Conservation (phyloP, 1,140 invertebrate genomes). For the Drosophila subobscura region DNA sequence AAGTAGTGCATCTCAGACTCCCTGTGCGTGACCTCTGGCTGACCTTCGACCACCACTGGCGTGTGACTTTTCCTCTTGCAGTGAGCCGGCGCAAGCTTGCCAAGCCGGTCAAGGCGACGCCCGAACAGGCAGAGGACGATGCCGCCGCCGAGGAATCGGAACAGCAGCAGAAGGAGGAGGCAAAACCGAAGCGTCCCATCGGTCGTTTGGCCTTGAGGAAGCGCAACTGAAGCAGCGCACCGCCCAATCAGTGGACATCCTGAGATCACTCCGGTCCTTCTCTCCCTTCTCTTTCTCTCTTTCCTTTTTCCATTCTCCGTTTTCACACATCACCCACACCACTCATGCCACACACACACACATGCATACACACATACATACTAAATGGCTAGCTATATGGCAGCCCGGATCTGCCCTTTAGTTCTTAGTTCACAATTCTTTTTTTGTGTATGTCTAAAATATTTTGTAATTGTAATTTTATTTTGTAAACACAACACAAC, state of each 20-base stretch:
- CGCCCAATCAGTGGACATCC: background rate
- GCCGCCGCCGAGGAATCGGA: constrained; percentile 75
- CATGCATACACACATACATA: constrained; percentile 9
- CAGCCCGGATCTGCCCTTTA: constrained; percentile 72
- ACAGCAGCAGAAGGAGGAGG: constrained; percentile 75
- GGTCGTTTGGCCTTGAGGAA: constrained; percentile 73
- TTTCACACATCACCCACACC: background rate
- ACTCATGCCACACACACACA: background rate
- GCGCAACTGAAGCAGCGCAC: constrained; percentile 57
- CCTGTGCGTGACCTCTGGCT: too few species aligned
- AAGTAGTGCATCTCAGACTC: constrained; percentile 24
- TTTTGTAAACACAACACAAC: constrained; percentile 52
- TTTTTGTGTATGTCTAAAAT: constrained; percentile 57
- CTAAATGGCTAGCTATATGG: constrained; percentile 72
- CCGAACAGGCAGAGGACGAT: constrained; percentile 67
- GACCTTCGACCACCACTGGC: too few species aligned
- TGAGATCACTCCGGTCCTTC: background rate
- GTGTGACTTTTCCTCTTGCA: background rate
- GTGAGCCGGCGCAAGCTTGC: constrained; percentile 75
- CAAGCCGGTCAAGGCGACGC: constrained; percentile 64
- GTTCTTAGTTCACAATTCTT: constrained; percentile 76
- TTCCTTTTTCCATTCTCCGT: background rate
- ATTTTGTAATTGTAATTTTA: constrained; percentile 62
- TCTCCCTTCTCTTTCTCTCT: background rate
- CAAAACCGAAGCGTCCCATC: constrained; percentile 74